phyloP scores from a whole-genome alignment of 92 coral and sea anemone species.

The Porites lobata region DNA sequence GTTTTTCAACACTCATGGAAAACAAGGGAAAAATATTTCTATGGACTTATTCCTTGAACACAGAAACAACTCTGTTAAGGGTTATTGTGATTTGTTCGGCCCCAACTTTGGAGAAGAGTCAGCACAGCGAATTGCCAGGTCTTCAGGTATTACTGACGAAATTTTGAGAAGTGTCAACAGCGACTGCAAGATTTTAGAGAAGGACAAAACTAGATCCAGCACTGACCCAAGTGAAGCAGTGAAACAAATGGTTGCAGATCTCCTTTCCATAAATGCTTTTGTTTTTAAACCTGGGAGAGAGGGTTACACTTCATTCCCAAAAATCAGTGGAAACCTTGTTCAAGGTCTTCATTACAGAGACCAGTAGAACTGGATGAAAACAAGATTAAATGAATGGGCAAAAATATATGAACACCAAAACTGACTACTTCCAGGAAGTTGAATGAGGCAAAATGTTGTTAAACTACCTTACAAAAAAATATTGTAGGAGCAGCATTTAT shows the following conservation, averaged over 20 bases:
- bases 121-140: neutral
- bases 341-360: neutral
- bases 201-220: neutral
- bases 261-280: neutral
- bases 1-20: constrained; percentile 39
- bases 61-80: constrained; percentile 26
- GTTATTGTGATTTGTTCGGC: constrained; percentile 30
- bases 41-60: constrained; percentile 43
- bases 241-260: neutral
- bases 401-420: constrained; percentile 6
- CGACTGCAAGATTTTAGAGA: neutral
- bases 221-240: constrained; percentile 21
- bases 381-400: neutral
- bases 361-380: neutral
- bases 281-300: neutral
- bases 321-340: constrained; percentile 31
- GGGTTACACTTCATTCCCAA: constrained; percentile 47
- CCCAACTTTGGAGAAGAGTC: constrained; percentile 21
- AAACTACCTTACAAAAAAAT: no score
- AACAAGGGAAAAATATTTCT: constrained; percentile 44
- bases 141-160: neutral
- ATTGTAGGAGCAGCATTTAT: no score
- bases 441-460: no score
- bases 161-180: neutral
- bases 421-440: no score